phyloP scores from a whole-genome alignment of 1,140 invertebrate genomes.

The Luehdorfia chinensis region DNA sequence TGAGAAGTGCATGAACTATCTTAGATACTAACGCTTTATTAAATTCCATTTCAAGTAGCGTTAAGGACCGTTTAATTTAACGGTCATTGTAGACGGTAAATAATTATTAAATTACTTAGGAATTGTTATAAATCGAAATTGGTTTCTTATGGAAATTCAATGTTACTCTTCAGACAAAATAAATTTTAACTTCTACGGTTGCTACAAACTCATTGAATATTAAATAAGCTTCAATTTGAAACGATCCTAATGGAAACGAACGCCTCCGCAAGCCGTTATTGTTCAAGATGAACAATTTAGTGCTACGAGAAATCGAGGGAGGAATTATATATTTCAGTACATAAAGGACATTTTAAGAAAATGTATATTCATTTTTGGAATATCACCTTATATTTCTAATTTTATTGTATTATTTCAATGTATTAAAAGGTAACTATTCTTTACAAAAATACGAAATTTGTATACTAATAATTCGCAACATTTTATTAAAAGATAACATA shows the following conservation, averaged over 20 bases:
- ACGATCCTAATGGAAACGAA: constrained; percentile 1
- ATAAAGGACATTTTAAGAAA: neutral
- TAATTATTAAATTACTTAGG: too few species aligned
- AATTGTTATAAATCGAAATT: too few species aligned
- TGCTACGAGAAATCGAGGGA: neutral
- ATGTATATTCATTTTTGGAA: too few species aligned
- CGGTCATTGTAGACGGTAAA: too few species aligned
- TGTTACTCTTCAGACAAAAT: constrained; percentile 9
- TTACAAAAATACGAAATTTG: neutral
- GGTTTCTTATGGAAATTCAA: constrained; percentile 5
- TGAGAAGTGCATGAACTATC: too few species aligned
- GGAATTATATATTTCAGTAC: neutral
- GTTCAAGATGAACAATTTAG: neutral
- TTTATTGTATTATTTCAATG: too few species aligned
- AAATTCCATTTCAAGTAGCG: too few species aligned
- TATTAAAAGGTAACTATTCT: neutral
- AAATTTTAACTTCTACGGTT: neutral
- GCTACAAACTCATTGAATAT: constrained; percentile 13
- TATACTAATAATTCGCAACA: too few species aligned
- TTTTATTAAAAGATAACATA: too few species aligned
- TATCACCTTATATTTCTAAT: too few species aligned
- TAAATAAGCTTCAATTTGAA: constrained; percentile 8
- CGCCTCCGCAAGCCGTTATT: constrained; percentile 3
- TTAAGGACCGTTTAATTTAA: too few species aligned
- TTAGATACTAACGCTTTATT: too few species aligned